Evolutionary conservation across 2,797 vertebrate genomes (phyloP), one percentile per base, ranked within the genome.

Genomic region (Argentina silus): DNA sequence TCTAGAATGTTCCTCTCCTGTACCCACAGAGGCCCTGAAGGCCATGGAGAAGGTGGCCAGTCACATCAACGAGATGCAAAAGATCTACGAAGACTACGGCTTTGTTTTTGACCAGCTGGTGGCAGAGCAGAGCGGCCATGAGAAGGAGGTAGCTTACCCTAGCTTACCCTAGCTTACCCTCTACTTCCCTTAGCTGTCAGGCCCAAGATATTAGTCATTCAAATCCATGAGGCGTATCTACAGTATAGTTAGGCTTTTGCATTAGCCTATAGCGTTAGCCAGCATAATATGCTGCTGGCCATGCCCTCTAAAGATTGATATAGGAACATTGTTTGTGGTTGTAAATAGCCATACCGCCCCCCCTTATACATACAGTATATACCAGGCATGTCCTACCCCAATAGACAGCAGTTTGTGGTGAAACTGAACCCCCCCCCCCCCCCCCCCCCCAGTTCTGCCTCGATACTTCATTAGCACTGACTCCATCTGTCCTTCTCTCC

Each of bases 41-140:
- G 98, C 97, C 76, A 99, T 99, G 98, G 97, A 98, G 85, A 99
- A 99, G 88, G 98, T 99, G 69, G 98, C 97, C 45, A 98, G 96
- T 85, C 97, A 99, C 88, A 99, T 99, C 88, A 99, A 99, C 0
- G 97, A 99, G 92, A 99, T 99, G 98, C 98, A 99, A 93, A 99
- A 99, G 93, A 96, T 99, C 84, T 97, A 99, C 7, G 98, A 98
- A 91, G 97, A 98, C 85, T 99, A 97, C 0, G 97, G 98, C 78
- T 88, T 95, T 0, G 97, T 99, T 80, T 99, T 99, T 76, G 97
- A 99, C 88, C 97, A 97, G 88, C 93, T 99, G 0, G 96, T 98
- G 7, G 94, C 96, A 0, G 97, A 99, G 86, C 97, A 99, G 90
- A 96, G 90, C 0, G 95, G 96, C 72, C 90, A 92, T 0, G 93